Evolutionary conservation across 2,113 vertebrate species (phyloP).

Genomic region (human (Homo sapiens)): GRCh38 chr11:56295501-56296000

Average conservation of each 20-base stretch:
- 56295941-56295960: no score
- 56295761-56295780: no score
- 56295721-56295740: neutral
- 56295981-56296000: no score
- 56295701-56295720: neutral
- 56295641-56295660: neutral
- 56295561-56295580: neutral
- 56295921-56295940: no score
- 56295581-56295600: neutral
- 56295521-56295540: neutral
- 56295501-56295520: neutral
- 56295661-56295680: no score
- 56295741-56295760: neutral
- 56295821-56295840: neutral
- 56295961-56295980: no score
- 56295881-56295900: neutral
- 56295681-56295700: neutral
- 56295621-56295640: neutral
- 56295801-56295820: neutral
- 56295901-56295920: neutral
- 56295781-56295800: neutral
- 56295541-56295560: neutral
- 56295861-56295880: neutral
- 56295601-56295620: neutral
- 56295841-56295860: neutral